These are phyloP conservation scores for Albula glossodonta DNA, from an alignment of 2,113 vertebrate species.

Conservation along the genomic window DNA sequence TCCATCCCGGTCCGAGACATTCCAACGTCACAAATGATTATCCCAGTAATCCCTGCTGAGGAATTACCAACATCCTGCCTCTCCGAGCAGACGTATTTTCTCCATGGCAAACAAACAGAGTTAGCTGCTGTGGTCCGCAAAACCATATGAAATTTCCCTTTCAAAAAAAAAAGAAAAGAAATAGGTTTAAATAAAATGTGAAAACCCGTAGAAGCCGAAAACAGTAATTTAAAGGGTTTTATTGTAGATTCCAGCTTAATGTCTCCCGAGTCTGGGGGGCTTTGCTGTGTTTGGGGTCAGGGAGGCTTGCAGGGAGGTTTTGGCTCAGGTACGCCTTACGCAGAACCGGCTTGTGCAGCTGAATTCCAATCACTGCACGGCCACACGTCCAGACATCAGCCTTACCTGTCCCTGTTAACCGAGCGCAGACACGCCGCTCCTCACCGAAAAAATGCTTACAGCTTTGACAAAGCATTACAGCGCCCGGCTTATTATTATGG, in stretches of 20 bases:
- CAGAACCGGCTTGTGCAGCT: background rate
- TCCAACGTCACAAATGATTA: constrained; percentile 12
- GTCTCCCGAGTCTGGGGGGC: background rate
- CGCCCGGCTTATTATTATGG: too few relatives aligned
- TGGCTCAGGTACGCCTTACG: background rate
- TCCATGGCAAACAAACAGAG: background rate
- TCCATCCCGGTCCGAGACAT: constrained; percentile 21
- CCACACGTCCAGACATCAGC: background rate
- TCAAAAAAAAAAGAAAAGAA: background rate
- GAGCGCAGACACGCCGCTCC: too few relatives aligned
- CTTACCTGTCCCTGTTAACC: too few relatives aligned
- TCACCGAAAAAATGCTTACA: too few relatives aligned
- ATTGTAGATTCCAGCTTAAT: background rate
- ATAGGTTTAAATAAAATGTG: too few relatives aligned
- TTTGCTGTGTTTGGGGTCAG: constrained; percentile 3
- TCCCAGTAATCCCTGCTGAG: constrained; percentile 31
- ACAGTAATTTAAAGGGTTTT: constrained; percentile 20
- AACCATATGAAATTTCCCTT: background rate
- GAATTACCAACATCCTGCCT: constrained; percentile 13
- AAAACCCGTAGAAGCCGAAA: background rate
- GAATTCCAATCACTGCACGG: too few relatives aligned
- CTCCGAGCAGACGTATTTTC: constrained; percentile 16
- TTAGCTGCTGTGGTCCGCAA: background rate
- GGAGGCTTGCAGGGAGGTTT: background rate
- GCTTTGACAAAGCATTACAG: too few relatives aligned